Evolutionary conservation across 2,888 invertebrate species (phyloP).

Genomic region (Athrips mouffetella): DNA sequence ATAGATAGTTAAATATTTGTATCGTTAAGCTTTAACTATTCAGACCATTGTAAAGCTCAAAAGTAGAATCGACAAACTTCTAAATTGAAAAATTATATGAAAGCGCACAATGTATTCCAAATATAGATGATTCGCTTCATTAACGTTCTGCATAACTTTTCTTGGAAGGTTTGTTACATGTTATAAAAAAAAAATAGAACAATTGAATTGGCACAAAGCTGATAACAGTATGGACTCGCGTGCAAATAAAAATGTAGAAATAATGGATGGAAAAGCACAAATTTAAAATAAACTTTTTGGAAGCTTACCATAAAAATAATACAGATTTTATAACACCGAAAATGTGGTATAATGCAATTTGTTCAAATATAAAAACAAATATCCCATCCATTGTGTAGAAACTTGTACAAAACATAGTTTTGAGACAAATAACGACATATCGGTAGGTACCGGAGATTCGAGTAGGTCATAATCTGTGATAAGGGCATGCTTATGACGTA

Average conservation of each 20-base stretch:
- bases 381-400: neutral
- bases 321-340: too few relatives aligned
- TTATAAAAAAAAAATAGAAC: neutral
- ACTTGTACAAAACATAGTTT: slow-evolving; percentile 10
- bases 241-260: neutral
- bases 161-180: neutral
- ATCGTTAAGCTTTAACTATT: slow-evolving; percentile 62
- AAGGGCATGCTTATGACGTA: slow-evolving; percentile 71
- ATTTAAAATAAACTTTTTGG: too few relatives aligned
- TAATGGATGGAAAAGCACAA: neutral
- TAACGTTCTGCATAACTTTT: neutral
- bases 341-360: too few relatives aligned
- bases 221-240: neutral
- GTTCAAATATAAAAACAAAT: too few relatives aligned
- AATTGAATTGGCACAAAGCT: neutral
- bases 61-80: slow-evolving; percentile 22
- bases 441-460: slow-evolving; percentile 58
- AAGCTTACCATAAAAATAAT: neutral
- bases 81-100: slow-evolving; percentile 11
- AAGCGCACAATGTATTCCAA: slow-evolving; percentile 19
- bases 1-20: slow-evolving; percentile 66
- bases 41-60: slow-evolving; percentile 49
- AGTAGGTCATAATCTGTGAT: slow-evolving; percentile 73
- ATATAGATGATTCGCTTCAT: slow-evolving; percentile 5
- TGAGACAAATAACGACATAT: slow-evolving; percentile 57